Evolutionary conservation across 2,797 vertebrate genomes (phyloP).

Genomic region (Eospalax fontanierii): DNA sequence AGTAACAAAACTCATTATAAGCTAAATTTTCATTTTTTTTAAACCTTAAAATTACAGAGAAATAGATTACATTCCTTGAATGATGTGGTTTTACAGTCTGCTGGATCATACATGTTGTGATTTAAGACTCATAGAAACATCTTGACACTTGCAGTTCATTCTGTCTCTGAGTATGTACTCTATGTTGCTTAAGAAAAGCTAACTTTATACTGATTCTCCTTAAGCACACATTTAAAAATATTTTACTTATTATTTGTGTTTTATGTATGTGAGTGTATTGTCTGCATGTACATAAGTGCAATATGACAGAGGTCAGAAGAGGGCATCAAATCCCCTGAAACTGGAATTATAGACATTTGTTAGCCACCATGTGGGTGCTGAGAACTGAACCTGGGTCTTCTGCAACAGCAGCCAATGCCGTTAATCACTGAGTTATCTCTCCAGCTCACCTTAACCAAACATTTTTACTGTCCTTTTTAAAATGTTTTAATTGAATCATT

Average conservation of each 20-base stretch:
- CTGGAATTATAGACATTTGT: no score
- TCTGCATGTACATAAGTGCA: no score
- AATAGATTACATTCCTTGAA: neutral
- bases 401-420: no score
- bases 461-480: neutral
- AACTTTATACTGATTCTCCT: neutral
- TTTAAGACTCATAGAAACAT: neutral
- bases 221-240: neutral
- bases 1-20: neutral
- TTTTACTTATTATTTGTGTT: no score
- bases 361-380: no score
- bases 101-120: neutral
- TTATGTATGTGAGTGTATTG: no score
- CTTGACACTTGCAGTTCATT: neutral
- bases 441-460: no score
- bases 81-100: neutral
- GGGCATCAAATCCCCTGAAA: no score
- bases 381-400: no score
- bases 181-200: neutral
- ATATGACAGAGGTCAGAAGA: no score
- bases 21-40: neutral
- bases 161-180: neutral
- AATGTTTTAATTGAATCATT: no score
- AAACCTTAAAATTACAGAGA: neutral
- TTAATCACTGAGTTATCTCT: no score